These are phyloP conservation scores for Atherinosoma microstoma DNA, from an alignment of 2,797 vertebrate species.

Conservation along the genomic window DNA sequence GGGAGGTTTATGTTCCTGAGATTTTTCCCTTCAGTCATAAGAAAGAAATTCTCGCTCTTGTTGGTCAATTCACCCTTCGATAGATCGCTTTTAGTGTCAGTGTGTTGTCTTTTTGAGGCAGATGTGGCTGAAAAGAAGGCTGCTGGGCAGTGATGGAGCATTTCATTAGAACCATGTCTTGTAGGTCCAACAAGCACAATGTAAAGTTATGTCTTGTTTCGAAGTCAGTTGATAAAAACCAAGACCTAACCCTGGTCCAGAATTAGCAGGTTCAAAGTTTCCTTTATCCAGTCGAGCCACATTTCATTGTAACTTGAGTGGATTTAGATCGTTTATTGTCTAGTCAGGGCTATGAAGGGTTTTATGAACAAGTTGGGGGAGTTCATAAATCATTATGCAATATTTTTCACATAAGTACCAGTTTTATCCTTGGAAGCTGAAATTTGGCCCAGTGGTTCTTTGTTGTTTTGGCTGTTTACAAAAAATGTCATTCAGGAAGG, in stretches of 20 bases:
- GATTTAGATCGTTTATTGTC: neutral
- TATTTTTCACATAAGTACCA: neutral
- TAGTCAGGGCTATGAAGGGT: neutral
- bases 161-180: slow-evolving; percentile 8
- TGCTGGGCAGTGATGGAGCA: slow-evolving; percentile 27
- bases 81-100: slow-evolving; percentile 13
- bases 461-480: neutral
- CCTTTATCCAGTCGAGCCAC: neutral
- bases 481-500: neutral
- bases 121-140: slow-evolving; percentile 10
- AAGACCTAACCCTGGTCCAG: neutral
- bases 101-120: slow-evolving; percentile 15
- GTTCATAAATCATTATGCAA: neutral
- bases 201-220: neutral
- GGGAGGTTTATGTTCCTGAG: slow-evolving; percentile 83
- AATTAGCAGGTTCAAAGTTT: neutral
- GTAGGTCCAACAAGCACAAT: neutral
- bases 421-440: neutral
- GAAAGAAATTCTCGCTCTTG: slow-evolving; percentile 25
- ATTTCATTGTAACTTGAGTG: neutral
- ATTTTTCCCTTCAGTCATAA: slow-evolving; percentile 81
- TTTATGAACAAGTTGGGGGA: neutral
- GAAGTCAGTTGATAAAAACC: neutral
- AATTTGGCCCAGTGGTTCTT: neutral
- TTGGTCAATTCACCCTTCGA: slow-evolving; percentile 24